Evolutionary conservation across 2,797 vertebrate species (phyloP), one percentile per base, ranked within the genome.

Genomic region (Poliocrania exsul): DNA sequence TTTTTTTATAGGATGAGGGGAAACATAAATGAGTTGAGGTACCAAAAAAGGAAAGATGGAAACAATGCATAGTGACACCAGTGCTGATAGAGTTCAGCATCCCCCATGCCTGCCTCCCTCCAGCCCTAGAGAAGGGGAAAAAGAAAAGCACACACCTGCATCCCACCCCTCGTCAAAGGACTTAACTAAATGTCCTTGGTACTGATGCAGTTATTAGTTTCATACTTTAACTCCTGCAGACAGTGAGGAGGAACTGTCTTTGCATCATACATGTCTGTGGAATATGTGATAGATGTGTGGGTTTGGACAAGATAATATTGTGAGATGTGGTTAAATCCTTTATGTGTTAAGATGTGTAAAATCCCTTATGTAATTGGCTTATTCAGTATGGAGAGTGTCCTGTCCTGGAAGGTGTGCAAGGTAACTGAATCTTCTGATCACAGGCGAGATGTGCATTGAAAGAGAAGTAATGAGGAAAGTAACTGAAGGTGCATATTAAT

Each of bases 401-500:
- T 51, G 86, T 89, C 65, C 50, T 87, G 91, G 49, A 74, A 83
- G 85, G 35, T 87, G 75, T 74, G 57, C 61, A 26, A 0, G 91
- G 61, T 81, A 95, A 83, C 81, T 70, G 65, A 85, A 66, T 74
- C 71, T 42, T 73, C 74, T 89, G 81, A 90, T 85, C 61, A 35
- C 46, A 72, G 87, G 49, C 88, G 85, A 86, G 82, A 78, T 88
- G 53, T 91, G 87, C 49, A 54, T 91, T 53, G 89, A 37, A 86
- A 78, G 85, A 67, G 71, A 84, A 80, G 28, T 80, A 62, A 84
- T 44, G 81, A 74, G 66, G 69, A 78, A 81, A 40, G 78, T 61
- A 71, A 61, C 66, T 51, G 42, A 81, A 65, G 62, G 58, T 5
- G 18, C 57, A 16, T 72, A 44, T 84, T 84, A 54, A 62, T 73